Evolutionary conservation across 2,113 vertebrate species (phyloP).

Genomic region (Takifugu flavidus): DNA sequence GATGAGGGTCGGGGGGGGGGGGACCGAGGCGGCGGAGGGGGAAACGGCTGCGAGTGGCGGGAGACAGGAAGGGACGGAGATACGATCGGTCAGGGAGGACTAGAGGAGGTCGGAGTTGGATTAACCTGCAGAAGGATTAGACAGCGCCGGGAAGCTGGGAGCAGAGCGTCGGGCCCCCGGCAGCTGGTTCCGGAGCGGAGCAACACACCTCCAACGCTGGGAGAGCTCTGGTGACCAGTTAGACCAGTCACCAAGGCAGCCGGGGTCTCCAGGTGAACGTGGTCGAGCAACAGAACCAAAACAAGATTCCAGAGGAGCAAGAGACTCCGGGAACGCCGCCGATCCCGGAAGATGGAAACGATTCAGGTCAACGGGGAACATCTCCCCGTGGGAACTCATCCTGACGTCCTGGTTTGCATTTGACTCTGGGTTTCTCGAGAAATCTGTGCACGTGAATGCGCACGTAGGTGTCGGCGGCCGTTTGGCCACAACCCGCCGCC

Average conservation of each 20-base stretch:
- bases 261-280: no score
- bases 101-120: constrained; percentile 76
- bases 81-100: constrained; percentile 74
- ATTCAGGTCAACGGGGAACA: no score
- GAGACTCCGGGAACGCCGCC: no score
- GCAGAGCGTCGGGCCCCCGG: no score
- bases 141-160: constrained; percentile 47
- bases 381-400: constrained; percentile 4
- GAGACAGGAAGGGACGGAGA: constrained; percentile 49
- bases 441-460: constrained; percentile 46
- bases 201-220: constrained; percentile 11
- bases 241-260: no score
- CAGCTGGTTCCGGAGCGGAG: constrained; percentile 24
- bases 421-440: constrained; percentile 53
- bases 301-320: no score
- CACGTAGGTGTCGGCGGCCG: constrained; percentile 57
- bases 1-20: constrained; percentile 53
- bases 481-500: constrained; percentile 50
- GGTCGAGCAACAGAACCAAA: no score
- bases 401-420: constrained; percentile 53
- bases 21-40: constrained; percentile 9
- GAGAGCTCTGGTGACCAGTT: no score
- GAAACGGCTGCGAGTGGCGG: constrained; percentile 12
- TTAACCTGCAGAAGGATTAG: constrained; percentile 80
- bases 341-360: no score